These are phyloP conservation scores for Coenonympha glycerion DNA, from an alignment of 2,888 invertebrate genomes.

Conservation along the genomic window DNA sequence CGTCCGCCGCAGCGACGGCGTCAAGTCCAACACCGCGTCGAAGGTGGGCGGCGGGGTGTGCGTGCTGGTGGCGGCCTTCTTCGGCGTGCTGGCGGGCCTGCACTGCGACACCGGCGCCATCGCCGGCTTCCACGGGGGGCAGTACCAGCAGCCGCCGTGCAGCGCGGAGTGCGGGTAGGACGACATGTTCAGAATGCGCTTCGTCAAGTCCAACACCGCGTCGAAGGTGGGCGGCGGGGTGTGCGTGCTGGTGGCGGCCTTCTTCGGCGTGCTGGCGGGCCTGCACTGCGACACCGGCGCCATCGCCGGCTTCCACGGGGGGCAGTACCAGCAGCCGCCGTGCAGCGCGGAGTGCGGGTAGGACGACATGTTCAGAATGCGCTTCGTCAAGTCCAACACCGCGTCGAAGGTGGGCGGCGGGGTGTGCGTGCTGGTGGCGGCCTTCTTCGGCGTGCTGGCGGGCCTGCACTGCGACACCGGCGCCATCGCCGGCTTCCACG, in stretches of 20 bases:
- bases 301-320: no score
- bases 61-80: conserved; percentile 42
- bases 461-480: no score
- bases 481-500: background rate
- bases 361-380: no score
- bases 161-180: conserved; percentile 45
- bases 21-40: conserved; percentile 58
- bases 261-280: background rate
- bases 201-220: no score
- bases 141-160: conserved; percentile 44
- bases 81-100: conserved; percentile 41
- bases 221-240: no score
- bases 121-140: conserved; percentile 33
- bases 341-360: background rate
- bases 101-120: conserved; percentile 42
- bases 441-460: background rate
- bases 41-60: conserved; percentile 56
- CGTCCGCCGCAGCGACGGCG: conserved; percentile 53
- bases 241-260: background rate
- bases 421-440: no score
- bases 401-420: no score
- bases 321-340: background rate
- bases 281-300: no score
- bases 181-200: no score
- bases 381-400: no score